Evolutionary conservation across 2,888 invertebrate species (phyloP), one percentile per base, ranked within the genome.

Genomic region (Acanthacorydalis orientalis): DNA sequence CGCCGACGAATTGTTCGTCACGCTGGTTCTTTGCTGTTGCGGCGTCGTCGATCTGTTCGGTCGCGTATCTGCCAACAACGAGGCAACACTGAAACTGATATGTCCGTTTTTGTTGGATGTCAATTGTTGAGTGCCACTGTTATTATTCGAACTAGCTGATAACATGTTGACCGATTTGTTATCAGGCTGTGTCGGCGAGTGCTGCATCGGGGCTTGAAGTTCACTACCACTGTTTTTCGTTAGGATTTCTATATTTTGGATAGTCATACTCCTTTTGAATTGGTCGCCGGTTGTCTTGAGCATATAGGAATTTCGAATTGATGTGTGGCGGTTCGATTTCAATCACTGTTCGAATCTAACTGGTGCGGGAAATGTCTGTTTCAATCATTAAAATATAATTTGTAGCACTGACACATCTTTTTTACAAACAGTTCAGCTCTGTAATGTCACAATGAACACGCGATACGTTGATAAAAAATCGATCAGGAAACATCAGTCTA

Each of bases 61-160:
- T 62, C 86, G 78, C 31, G 90, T 82, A 58, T 91, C 90, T 12
- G 88, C 81, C 54, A 92, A 68, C 53, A 90, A 74, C 1, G 90
- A 86, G 7, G 90, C 88, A 55, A 91, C 90, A 67, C 89, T 86
- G 71, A 92, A 91, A 67, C 80, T 82, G 59, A 82, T 78, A 57
- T 80, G 70, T 52, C 79, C 77, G 51, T 75, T 72, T 60, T 81
- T 81, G 50, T 57, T 60, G 38, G 59, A 55, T 49, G 59, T 57
- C 52, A 55, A 49, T 45, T 51, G 52, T 52, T 57, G 58, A 34
- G 51, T 52, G 44, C 53, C 54, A 40, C 54, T 56, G 50, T 51
- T 51, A 43, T 42, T 41, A 3, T 40, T 32, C 42, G 35, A 43
- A 10, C 43, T 44, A 48, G 46, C 45, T 10, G 12, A 70, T 68